Base-by-base conservation (phyloP, 37 sponge, comb jelly and placozoan species). In the Ephydatia muelleri region DNA sequence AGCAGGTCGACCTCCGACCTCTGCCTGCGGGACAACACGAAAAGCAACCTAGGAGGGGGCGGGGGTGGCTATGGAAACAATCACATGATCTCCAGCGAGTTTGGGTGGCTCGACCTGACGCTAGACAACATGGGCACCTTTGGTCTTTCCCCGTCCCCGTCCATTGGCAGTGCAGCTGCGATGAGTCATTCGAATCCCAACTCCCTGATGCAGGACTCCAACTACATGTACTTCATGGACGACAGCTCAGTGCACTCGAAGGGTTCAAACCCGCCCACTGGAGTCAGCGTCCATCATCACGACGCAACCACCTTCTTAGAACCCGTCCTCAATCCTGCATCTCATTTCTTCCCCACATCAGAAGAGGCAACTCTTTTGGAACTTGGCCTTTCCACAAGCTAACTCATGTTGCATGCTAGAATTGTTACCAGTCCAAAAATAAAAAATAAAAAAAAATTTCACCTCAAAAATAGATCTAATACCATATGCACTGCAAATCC, bases 41-140 rank as follows among this genome's bases (percentile, higher is more conserved):
- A 23, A 27, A 39, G 31, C 27, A 88, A 70, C 25, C 2, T 74
- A 2, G 67, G 67, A 2, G 78, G 71, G 16, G 30, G 69, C 5
- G 76, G 66, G 5, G 74, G 68, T 0, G 26, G 14, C 39, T 23
- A 47, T 9, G 70, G 27, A 36, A 43, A 70, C 29, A 80, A 72
- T 64, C 22, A 79, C 25, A 47, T 75, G 48, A 75, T 81, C 39
- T 38, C 47, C 37, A 36, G 49, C 43, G 80, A 86, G 28, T 39
- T 91, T 22, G 77, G 80, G 28, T 91, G 92, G 92, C 68, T 91
- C 29, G 88, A 91, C 40, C 38, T 86, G 70, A 3, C 43, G 6
- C 43, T 43, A 3, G 83, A 86, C 43, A 79, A 75, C 64, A 70
- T 38, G 39, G 69, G 65, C 5, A 30, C 33, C 4, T 43, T 76